A percentile compares a stretch with the other conserved stretches of the same genome.
phyloP scores from a whole-genome alignment of 2,797 vertebrate genomes.

The Vultur gryphus region DNA sequence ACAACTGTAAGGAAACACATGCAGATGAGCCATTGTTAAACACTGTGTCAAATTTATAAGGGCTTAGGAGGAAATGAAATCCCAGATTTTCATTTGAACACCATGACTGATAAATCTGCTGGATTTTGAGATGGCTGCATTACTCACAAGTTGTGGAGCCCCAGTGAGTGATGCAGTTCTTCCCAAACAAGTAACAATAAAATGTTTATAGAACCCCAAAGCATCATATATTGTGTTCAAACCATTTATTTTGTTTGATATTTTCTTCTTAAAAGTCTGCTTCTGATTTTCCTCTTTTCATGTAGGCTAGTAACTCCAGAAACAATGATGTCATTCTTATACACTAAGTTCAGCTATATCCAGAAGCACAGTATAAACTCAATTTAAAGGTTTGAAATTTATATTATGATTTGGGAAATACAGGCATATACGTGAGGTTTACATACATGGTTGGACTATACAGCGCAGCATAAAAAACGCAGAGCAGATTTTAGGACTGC shows the following conservation, averaged over 20 bases:
- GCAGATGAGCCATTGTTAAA: neutral
- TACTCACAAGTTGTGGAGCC: conserved; percentile 14
- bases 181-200: conserved; percentile 52
- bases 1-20: neutral
- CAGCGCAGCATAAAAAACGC: neutral
- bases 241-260: conserved; percentile 45
- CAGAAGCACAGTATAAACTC: neutral
- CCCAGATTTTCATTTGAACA: conserved; percentile 14
- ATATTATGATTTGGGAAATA: neutral
- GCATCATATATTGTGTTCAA: neutral
- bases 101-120: conserved; percentile 30
- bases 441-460: neutral
- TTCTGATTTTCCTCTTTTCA: neutral
- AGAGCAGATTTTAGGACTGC: neutral
- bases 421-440: neutral
- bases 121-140: conserved; percentile 16
- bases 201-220: conserved; percentile 39
- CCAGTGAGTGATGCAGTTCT: conserved; percentile 30
- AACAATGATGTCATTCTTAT: conserved; percentile 36
- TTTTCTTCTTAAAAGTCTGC: conserved; percentile 27
- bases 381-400: neutral
- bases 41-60: neutral
- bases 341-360: neutral
- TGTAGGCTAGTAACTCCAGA: neutral
- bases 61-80: conserved; percentile 18